Evolutionary conservation across 2,797 vertebrate species (phyloP).

Genomic region (Megalops cyprinoides): DNA sequence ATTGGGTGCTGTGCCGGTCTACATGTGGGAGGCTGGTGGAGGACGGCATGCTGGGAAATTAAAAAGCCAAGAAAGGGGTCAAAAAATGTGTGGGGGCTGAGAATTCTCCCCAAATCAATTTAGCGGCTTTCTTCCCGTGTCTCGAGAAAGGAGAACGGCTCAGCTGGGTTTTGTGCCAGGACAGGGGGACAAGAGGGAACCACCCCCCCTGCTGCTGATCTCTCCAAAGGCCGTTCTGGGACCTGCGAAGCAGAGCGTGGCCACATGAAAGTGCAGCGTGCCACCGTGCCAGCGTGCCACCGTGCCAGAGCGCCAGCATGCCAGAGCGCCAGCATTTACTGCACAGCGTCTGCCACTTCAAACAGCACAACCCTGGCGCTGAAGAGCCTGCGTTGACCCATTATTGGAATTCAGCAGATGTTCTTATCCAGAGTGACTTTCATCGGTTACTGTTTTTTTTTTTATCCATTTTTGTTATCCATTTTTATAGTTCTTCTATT

Average conservation of each 20-base stretch:
- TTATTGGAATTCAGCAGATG: neutral
- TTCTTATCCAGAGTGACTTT: no score
- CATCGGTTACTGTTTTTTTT: no score
- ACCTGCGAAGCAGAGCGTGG: neutral
- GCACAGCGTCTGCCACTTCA: neutral
- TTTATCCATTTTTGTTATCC: no score
- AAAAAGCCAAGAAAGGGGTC: neutral
- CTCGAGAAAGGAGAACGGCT: neutral
- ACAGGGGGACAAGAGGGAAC: no score
- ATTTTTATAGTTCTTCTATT: no score
- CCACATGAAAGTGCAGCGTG: neutral
- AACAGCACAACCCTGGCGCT: neutral
- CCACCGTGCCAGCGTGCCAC: neutral
- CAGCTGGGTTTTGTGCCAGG: no score
- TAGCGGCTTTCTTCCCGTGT: neutral
- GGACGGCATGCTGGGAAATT: neutral
- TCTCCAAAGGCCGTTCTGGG: neutral
- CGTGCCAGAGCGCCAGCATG: neutral
- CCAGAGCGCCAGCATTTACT: neutral
- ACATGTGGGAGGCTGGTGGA: neutral
- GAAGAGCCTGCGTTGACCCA: neutral
- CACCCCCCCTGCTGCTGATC: no score
- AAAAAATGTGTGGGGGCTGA: neutral
- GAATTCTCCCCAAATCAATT: slow-evolving; percentile 9
- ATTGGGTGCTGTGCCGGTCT: neutral